Percentiles rank a stretch among this genome's conserved stretches.
These are phyloP conservation scores for Synanceia verrucosa DNA, from an alignment of 2,797 vertebrate genomes.

Conservation along the genomic window DNA sequence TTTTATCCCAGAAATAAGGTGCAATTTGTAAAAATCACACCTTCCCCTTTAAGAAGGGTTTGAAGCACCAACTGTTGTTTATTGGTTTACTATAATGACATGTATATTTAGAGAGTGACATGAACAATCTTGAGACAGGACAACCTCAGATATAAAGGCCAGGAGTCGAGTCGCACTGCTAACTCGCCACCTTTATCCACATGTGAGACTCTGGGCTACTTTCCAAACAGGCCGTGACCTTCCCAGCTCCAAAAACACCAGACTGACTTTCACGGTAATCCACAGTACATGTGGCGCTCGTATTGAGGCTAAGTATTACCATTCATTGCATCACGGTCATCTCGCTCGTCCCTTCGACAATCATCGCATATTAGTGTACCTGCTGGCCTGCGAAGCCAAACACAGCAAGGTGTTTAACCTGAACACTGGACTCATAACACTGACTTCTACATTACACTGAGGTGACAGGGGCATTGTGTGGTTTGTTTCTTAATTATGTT, in stretches of 20 bases:
- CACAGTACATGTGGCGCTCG: background rate
- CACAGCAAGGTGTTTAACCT: background rate
- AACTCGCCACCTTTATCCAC: background rate
- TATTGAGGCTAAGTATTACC: background rate
- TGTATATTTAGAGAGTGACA: background rate
- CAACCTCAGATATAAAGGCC: too few relatives aligned
- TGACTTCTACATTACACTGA: background rate
- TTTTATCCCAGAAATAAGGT: too few relatives aligned
- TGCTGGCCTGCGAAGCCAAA: background rate
- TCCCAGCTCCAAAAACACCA: background rate
- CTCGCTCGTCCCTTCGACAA: background rate
- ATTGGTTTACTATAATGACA: background rate
- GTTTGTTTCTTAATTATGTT: background rate
- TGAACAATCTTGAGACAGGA: background rate
- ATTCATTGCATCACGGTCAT: background rate
- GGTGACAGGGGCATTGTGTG: background rate
- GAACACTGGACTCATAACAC: background rate
- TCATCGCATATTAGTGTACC: background rate
- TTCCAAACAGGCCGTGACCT: constrained; percentile 38
- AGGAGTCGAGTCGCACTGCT: too few relatives aligned
- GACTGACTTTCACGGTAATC: constrained; percentile 22
- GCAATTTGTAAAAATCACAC: too few relatives aligned
- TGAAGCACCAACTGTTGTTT: background rate
- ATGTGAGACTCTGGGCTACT: constrained; percentile 2
- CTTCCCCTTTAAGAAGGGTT: background rate